Conservation (phyloP, 2,797 vertebrate genomes). For the Pseudomugil gertrudae region DNA sequence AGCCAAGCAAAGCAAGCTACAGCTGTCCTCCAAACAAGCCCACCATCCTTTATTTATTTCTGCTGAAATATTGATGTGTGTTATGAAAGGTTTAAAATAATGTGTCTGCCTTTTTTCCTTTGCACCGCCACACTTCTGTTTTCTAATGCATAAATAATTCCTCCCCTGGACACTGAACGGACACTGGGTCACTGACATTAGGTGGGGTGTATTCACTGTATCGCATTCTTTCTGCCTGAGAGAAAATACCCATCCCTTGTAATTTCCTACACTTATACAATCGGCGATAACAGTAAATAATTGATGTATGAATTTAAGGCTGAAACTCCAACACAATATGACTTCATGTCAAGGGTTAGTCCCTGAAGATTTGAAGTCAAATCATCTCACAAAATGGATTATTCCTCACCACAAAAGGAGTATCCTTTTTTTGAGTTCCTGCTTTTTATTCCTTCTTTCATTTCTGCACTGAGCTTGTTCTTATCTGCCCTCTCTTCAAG, state of each 20-base stretch:
- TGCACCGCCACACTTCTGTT: slow-evolving; percentile 86
- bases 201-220: slow-evolving; percentile 91
- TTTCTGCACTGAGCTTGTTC: slow-evolving; percentile 4
- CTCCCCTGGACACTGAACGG: slow-evolving; percentile 86
- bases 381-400: slow-evolving; percentile 95
- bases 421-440: slow-evolving; percentile 42
- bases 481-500: slow-evolving; percentile 54
- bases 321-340: slow-evolving; percentile 99
- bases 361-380: slow-evolving; percentile 95
- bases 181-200: slow-evolving; percentile 89
- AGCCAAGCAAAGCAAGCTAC: slow-evolving; percentile 93
- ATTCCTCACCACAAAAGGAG: slow-evolving; percentile 80
- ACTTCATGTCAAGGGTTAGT: slow-evolving; percentile 99
- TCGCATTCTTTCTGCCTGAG: slow-evolving; percentile 99
- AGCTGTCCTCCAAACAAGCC: slow-evolving; percentile 99
- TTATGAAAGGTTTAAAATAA: slow-evolving; percentile 99
- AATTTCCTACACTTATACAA: slow-evolving; percentile 99
- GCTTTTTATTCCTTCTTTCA: slow-evolving; percentile 73
- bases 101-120: slow-evolving; percentile 89
- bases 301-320: slow-evolving; percentile 99
- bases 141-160: slow-evolving; percentile 99
- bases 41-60: slow-evolving; percentile 99
- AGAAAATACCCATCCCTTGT: slow-evolving; percentile 97
- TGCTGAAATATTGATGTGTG: slow-evolving; percentile 99
- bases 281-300: slow-evolving; percentile 96